Evolutionary conservation across 1,140 invertebrate genomes (phyloP), one percentile per base, ranked within the genome.

Genomic region (Drosophila obscura): DNA sequence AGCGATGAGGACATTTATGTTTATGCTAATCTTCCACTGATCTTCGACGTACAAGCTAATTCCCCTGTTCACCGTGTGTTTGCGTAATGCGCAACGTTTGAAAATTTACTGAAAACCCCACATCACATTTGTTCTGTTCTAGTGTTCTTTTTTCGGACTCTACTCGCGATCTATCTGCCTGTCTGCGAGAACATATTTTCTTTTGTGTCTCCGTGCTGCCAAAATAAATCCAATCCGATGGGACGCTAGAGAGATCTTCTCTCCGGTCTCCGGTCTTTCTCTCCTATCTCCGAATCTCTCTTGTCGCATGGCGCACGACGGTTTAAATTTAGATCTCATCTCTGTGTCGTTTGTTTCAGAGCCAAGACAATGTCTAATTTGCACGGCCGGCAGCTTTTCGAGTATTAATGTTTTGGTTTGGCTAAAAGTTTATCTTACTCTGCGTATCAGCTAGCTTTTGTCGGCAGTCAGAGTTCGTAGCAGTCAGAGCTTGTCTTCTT

Each of bases 291-390:
- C 61, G 46, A 41, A 67, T 64, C 66, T 77, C 81, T 87, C 75
- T 63, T 77, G 81, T 85, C 83, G 78, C 77, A 78, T 71, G 77
- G 77, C 77, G 77, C 82, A 85, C 82, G 78, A 78, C 82, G 55
- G 55, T 87, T 87, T 85, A 85, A 82, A 72, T 72, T 87, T 87
- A 87, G 82, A 84, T 46, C 61, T 53, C 15, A 84, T 46, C 55
- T 59, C 22, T 60, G 57, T 55, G 55, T 28, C 52, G 35, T 35
- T 66, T 58, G 35, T 6, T 39, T 6, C 19, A 62, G 56, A 49
- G 24, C 45, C 45, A 69, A 71, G 65, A 71, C 67, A 71, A 71
- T 71, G 45, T 50, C 39, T 26, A 69, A 71, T 73, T 73, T 73
- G 51, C 63, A 43, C 13, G 31, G 51, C 22, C 9, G 50, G 59